These are phyloP conservation scores for Anolis carolinensis DNA, from an alignment of 2,113 vertebrate species.

Conservation along the genomic window DNA sequence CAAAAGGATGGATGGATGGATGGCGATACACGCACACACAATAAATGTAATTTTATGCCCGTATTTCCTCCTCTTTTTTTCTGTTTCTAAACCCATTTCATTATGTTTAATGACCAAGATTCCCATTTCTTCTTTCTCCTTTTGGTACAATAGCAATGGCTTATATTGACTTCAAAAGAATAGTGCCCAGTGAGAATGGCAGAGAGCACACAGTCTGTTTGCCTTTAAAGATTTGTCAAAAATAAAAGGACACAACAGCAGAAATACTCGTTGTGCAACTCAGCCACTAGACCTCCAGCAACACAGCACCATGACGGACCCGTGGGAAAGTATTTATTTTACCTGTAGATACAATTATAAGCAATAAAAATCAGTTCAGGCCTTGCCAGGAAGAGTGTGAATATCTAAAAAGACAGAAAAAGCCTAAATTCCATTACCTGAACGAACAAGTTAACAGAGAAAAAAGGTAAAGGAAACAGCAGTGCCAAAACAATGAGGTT, in stretches of 20 bases:
- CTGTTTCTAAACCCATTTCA: background rate
- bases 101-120: background rate
- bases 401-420: conserved; percentile 74
- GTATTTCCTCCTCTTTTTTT: too few species aligned
- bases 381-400: conserved; percentile 76
- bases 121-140: background rate
- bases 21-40: too few species aligned
- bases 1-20: too few species aligned
- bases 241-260: conserved; percentile 61
- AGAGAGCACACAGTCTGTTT: conserved; percentile 28
- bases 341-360: conserved; percentile 77
- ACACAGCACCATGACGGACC: conserved; percentile 61
- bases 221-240: conserved; percentile 62
- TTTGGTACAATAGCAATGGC: background rate
- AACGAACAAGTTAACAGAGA: conserved; percentile 74
- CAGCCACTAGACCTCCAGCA: conserved; percentile 57
- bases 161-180: conserved; percentile 9
- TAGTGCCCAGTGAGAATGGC: conserved; percentile 11
- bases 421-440: conserved; percentile 76
- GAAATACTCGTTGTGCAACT: conserved; percentile 73
- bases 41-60: background rate
- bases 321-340: conserved; percentile 79
- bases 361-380: conserved; percentile 70
- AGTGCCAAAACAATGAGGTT: conserved; percentile 74
- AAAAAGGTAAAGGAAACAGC: conserved; percentile 56